Evolutionary conservation across 2,888 invertebrate genomes (phyloP).

Genomic region (Drosophila niveifrons): DNA sequence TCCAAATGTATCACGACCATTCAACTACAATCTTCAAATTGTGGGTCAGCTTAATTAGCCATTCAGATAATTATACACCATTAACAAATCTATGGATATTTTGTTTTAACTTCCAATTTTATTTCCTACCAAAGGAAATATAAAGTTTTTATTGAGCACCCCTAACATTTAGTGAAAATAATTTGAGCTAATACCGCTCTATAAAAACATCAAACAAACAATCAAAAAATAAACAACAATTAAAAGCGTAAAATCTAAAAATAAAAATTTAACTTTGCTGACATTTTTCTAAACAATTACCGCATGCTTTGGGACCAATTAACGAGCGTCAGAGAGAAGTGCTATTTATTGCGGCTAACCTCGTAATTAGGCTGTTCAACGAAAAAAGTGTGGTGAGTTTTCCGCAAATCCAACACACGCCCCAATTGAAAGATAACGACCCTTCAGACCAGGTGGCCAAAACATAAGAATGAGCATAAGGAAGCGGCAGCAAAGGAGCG

Average conservation of each 20-base stretch:
- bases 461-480: constrained; percentile 27
- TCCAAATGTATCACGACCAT: neutral
- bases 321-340: neutral
- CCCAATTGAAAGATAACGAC: constrained; percentile 57
- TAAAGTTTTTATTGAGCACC: neutral
- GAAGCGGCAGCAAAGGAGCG: neutral
- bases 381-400: constrained; percentile 46
- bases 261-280: neutral
- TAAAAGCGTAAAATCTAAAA: neutral
- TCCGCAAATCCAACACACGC: constrained; percentile 39
- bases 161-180: neutral
- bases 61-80: neutral
- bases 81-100: too few relatives aligned
- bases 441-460: constrained; percentile 43
- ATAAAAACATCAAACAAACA: neutral
- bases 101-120: neutral
- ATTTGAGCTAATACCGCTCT: neutral
- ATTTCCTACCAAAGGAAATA: too few relatives aligned
- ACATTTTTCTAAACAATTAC: constrained; percentile 8
- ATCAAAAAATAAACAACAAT: neutral
- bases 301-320: constrained; percentile 6
- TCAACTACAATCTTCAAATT: neutral
- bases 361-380: constrained; percentile 11
- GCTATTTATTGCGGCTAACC: neutral
- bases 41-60: neutral